phyloP scores from a whole-genome alignment of 2,113 vertebrate species.

The Bombycilla garrulus region DNA sequence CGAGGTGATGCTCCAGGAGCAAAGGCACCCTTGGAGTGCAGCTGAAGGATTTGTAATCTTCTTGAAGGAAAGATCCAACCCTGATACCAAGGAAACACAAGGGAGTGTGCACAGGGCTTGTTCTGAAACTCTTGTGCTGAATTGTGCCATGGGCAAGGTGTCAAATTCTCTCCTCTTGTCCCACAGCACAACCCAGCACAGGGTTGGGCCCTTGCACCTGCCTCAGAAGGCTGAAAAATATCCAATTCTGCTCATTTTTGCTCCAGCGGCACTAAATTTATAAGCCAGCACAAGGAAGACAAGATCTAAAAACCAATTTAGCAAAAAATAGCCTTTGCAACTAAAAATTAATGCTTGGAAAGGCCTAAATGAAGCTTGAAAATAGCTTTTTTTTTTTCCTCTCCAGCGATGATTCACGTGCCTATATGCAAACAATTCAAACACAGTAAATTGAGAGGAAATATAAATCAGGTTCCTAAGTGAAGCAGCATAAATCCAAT shows the following conservation, averaged over 20 bases:
- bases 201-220: background rate
- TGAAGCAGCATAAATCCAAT: slow-evolving; percentile 63
- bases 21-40: background rate
- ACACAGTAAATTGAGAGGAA: slow-evolving; percentile 60
- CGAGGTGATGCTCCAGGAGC: background rate
- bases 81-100: background rate
- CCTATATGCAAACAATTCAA: slow-evolving; percentile 64
- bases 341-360: slow-evolving; percentile 62
- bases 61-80: background rate
- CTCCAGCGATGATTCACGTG: slow-evolving; percentile 34
- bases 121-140: background rate
- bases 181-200: background rate
- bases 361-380: slow-evolving; percentile 54
- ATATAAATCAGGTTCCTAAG: slow-evolving; percentile 57
- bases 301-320: slow-evolving; percentile 66
- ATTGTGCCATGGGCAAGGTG: background rate
- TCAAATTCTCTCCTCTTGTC: background rate
- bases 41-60: background rate
- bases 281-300: slow-evolving; percentile 33
- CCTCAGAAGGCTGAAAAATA: slow-evolving; percentile 13
- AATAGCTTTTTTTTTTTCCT: background rate
- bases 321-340: slow-evolving; percentile 58
- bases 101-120: background rate
- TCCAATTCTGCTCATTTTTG: slow-evolving; percentile 31
- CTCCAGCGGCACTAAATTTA: slow-evolving; percentile 44